Evolutionary conservation across 2,888 invertebrate genomes (phyloP).

Genomic region (Idaea straminata): DNA sequence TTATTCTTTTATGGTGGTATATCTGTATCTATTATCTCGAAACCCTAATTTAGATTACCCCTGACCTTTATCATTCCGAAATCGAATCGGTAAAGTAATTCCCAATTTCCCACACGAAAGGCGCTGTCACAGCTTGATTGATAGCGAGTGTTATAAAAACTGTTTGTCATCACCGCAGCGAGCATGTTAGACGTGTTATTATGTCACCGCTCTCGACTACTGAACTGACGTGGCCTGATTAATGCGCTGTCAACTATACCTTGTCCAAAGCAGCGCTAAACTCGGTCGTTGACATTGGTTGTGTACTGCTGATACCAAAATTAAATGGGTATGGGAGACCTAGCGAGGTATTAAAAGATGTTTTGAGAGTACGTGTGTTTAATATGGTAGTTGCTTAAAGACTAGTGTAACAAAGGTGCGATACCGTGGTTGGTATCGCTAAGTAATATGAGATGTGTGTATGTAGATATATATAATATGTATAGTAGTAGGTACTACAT

Average conservation of each 20-base stretch:
- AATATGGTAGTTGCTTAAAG: no score
- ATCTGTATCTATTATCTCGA: slow-evolving; percentile 9
- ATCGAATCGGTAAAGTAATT: slow-evolving; percentile 43
- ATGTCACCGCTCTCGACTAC: slow-evolving; percentile 59
- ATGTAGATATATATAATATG: no score
- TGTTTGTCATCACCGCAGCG: slow-evolving; percentile 56
- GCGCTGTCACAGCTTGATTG: slow-evolving; percentile 64
- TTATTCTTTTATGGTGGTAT: slow-evolving; percentile 10
- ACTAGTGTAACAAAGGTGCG: no score
- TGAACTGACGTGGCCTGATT: slow-evolving; percentile 59
- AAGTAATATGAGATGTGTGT: no score
- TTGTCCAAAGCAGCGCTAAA: no score
- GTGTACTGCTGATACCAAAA: no score
- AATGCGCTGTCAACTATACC: slow-evolving; percentile 41
- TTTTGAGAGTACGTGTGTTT: no score
- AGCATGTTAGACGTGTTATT: slow-evolving; percentile 53
- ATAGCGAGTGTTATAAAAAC: slow-evolving; percentile 65
- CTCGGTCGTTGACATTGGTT: no score
- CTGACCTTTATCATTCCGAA: slow-evolving; percentile 11
- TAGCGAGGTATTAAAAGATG: no score
- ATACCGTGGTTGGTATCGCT: no score
- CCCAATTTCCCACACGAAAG: slow-evolving; percentile 60
- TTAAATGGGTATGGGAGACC: no score
- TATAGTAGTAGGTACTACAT: no score
- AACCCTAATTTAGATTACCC: slow-evolving; percentile 35